Evolutionary conservation across 2,888 invertebrate species (phyloP), one percentile per base, ranked within the genome.

Genomic region (Zele albiditarsus): DNA sequence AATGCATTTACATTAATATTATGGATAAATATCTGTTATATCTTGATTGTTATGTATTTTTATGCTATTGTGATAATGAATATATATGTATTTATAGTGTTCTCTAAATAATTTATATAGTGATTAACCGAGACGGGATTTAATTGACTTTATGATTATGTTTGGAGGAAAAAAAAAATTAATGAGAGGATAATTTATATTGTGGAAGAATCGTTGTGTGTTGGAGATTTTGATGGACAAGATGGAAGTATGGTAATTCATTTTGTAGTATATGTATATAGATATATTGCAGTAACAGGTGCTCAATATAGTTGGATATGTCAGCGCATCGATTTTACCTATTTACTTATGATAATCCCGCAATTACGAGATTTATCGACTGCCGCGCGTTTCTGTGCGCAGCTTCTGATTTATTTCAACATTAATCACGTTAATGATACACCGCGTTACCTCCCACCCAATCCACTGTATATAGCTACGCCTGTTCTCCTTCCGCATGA

Each of bases 391-490:
- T 53, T 20, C 53, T 85, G 53, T 85, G 81, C 85, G 84, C 83
- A 82, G 82, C 86, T 83, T 83, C 87, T 89, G 88, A 89, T 89
- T 89, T 88, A 89, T 88, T 88, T 87, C 87, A 84, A 84, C 88
- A 89, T 89, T 89, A 88, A 89, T 89, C 89, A 89, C 86, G 85
- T 86, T 88, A 89, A 89, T 89, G 88, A 89, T 88, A 88, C 85
- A 84, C 85, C 84, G 80, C 82, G 71, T 53, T 53, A 53, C 53
- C 53, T 53, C 53, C 53, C 53, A 53, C 53, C 53, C 53, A 53
- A 53, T 76, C 71, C 68, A 67, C 69, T 63, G 73, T 65, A 60
- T 62, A 70, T 77, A 78, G 28, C 73, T 77, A 78, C 79, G 82
- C 80, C 86, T 84, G 86, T 82, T 84, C 82, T 83, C 83, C 82